Conservation (phyloP, 2,113 vertebrate genomes). For the Oryzias curvinotus region DNA sequence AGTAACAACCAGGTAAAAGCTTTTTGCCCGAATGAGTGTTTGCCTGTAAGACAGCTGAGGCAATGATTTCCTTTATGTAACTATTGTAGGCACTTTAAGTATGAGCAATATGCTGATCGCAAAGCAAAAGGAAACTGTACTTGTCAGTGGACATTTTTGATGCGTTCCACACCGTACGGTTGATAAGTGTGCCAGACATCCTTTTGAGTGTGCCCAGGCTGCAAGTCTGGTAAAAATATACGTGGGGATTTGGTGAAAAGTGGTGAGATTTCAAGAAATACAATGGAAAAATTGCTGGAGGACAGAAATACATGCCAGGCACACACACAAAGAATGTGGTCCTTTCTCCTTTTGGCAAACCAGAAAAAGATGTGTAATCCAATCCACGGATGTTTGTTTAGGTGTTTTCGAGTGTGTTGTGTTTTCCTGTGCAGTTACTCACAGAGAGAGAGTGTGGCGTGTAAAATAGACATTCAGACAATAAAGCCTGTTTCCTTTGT, state of each 20-base stretch:
- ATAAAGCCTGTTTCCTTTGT: constrained; percentile 44
- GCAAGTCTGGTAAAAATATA: constrained; percentile 17
- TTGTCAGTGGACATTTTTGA: constrained; percentile 27
- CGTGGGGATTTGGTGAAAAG: not conserved
- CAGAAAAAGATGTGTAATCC: constrained; percentile 57
- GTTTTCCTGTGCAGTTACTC: constrained; percentile 37
- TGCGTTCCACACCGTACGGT: constrained; percentile 22
- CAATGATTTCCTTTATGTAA: constrained; percentile 6
- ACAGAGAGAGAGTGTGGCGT: constrained; percentile 36
- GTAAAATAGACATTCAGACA: constrained; percentile 59
- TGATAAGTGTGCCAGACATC: constrained; percentile 55
- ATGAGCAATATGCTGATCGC: constrained; percentile 39
- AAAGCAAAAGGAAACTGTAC: constrained; percentile 50
- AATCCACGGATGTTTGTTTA: constrained; percentile 39
- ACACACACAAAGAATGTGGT: constrained; percentile 7
- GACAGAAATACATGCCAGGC: constrained; percentile 1
- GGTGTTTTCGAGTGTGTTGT: constrained; percentile 34
- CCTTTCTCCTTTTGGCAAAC: constrained; percentile 43
- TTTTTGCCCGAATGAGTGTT: too few species aligned
- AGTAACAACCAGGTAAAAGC: too few species aligned
- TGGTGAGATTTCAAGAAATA: constrained; percentile 12
- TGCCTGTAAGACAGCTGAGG: not conserved
- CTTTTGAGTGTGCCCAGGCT: constrained; percentile 11
- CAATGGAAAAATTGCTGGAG: not conserved
- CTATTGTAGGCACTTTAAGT: too few species aligned